These are phyloP conservation scores for Engraulis encrasicolus DNA, from an alignment of 2,113 vertebrate species.

Conservation along the genomic window DNA sequence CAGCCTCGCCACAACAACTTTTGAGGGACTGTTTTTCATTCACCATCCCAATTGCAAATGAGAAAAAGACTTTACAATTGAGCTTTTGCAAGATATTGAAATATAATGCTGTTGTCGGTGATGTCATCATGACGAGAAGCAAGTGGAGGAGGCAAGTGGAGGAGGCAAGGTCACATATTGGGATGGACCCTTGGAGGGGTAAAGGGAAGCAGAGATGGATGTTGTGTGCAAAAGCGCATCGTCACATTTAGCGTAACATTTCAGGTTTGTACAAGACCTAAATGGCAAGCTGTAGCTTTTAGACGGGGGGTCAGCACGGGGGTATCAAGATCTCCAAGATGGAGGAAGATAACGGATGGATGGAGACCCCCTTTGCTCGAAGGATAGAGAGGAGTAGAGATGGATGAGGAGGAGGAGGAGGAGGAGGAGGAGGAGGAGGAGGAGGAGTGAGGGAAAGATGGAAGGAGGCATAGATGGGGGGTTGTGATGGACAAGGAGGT, in stretches of 20 bases:
- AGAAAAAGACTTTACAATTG: too few species aligned
- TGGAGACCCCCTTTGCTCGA: conserved; percentile 42
- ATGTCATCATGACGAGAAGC: too few species aligned
- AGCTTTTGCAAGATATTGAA: too few species aligned
- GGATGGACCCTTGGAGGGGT: too few species aligned
- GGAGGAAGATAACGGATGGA: conserved; percentile 44
- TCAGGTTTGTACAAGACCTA: not conserved
- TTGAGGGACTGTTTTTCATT: too few species aligned
- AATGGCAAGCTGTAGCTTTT: not conserved
- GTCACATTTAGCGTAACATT: not conserved
- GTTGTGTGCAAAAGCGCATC: not conserved
- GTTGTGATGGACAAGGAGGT: conserved; percentile 47
- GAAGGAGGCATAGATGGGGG: too few species aligned
- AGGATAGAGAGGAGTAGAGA: conserved; percentile 24
- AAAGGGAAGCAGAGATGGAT: not conserved
- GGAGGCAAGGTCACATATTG: too few species aligned
- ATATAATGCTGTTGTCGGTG: too few species aligned
- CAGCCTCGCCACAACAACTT: too few species aligned
- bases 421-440: conserved; percentile 25
- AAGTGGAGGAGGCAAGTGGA: too few species aligned
- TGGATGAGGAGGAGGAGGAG: conserved; percentile 24
- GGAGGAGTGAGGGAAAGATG: not conserved
- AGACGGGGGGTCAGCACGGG: not conserved
- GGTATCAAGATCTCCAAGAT: conserved; percentile 38
- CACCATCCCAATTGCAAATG: too few species aligned